Base-by-base conservation (phyloP, 1,140 invertebrate species). In the Oncopodura yosiiana region DNA sequence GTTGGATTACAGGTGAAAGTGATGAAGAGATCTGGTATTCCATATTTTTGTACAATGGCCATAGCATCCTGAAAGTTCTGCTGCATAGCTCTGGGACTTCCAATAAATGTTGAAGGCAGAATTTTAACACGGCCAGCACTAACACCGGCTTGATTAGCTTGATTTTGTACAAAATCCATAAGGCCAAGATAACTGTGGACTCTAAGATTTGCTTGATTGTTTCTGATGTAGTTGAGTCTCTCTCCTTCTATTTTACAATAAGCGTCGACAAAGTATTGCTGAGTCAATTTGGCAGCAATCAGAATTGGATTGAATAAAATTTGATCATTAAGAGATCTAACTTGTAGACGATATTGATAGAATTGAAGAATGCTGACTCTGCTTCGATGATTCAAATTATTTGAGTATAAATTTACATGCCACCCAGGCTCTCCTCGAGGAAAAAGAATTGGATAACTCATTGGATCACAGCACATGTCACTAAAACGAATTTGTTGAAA, bases 241-340 rank as follows among this genome's bases (percentile, higher is more conserved):
- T 72, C 69, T 34, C 56, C 70, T 68, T 75, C 72, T 42, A 76
- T 69, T 69, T 75, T 76, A 3, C 67, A 69, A 64, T 71, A 75
- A 66, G 74, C 71, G 64, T 77, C 70, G 1, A 75, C 70, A 14
- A 70, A 49, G 66, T 66, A 73, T 54, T 74, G 66, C 55, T 70
- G 67, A 54, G 62, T 61, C 26, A 71, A 53, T 55, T 67, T 64
- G 44, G 65, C 52, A 3, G 52, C 60, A 30, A 53, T 50, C 21
- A 67, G 50, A 9, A 67, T 38, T 12, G 62, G 53, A 34, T 63
- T 65, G 24, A 65, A 58, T 26, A 34, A 34, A n/a, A n/a, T n/a
- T n/a, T n/a, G n/a, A n/a, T n/a, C n/a, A n/a, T n/a, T n/a, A n/a
- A n/a, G n/a, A n/a, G n/a, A n/a, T 37, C 70, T 65, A 65, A 74